Base-by-base conservation (phyloP, 2,888 invertebrate genomes). In the Aricia artaxerxes region DNA sequence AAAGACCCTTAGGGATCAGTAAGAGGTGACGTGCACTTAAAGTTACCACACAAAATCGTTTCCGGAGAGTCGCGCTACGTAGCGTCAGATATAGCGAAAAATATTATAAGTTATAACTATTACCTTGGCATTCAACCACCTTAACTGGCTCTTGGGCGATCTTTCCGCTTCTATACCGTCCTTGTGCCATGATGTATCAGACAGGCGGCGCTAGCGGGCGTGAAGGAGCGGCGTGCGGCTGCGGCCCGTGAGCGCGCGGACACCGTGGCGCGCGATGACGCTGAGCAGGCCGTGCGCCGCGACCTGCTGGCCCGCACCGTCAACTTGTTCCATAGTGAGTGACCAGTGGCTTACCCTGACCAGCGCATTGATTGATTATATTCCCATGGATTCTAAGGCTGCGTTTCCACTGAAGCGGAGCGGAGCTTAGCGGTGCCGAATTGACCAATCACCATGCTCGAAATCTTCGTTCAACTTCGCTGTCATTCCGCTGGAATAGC, bases 181-280 rank as follows among this genome's bases (percentile, higher is more conserved):
- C 9, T 24, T n/a, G 24, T 7, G n/a, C 61, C 83, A 49, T 83
- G 82, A 49, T 83, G 82, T 78, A 80, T 40, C 83, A 94, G 94
- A 79, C 91, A 91, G 90, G 90, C 90, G 13, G 89, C 89, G 78
- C 83, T 94, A 81, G 93, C 92, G 31, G 92, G 91, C 13, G 93
- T 92, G 0, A 93, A 92, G 84, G 92, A 92, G 85, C 91, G 91
- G 79, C 86, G 90, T 31, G 82, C 86, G 13, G 83, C 84, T 4
- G 85, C 86, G 79, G 91, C 91, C 44, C 84, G 84, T 24, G 91
- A 88, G 78, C 82, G 91, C 35, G 89, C 88, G 0, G 91, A 91
- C 49, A 82, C 88, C 40, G 88, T 92, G 87, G 89, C 87, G 0
- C 89, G 84, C 11, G 94, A 94, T 53, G 85, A 86, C 4, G 85